phyloP scores from a whole-genome alignment of 2,797 vertebrate genomes.

The Xiphorhynchus erythropygius region DNA sequence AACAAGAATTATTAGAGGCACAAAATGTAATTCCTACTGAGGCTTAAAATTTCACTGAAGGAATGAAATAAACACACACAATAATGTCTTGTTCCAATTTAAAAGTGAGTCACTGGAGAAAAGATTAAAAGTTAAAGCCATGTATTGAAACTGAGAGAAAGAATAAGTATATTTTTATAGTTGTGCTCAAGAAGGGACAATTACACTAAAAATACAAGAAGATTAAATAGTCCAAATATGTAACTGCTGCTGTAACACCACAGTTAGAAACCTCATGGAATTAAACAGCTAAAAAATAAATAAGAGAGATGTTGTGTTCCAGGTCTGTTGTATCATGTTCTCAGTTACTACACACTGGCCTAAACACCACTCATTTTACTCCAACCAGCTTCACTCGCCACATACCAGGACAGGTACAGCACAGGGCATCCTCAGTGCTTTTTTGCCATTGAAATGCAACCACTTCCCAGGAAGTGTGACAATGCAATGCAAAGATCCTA shows the following conservation, averaged over 20 bases:
- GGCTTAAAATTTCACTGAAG: background rate
- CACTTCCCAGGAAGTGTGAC: background rate
- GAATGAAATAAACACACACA: background rate
- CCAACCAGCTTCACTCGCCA: background rate
- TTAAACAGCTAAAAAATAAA: background rate
- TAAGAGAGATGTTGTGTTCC: background rate
- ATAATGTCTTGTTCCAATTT: background rate
- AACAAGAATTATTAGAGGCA: background rate
- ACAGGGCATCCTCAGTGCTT: background rate
- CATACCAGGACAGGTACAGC: background rate
- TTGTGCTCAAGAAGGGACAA: background rate
- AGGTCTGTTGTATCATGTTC: background rate
- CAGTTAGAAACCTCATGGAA: background rate
- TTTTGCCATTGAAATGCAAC: background rate
- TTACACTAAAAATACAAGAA: background rate
- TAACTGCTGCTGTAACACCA: background rate
- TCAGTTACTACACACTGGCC: background rate
- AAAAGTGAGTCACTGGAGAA: background rate
- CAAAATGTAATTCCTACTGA: background rate
- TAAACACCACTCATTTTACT: background rate
- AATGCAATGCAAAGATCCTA: accelerated
- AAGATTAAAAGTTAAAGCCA: background rate
- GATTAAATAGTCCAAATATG: background rate
- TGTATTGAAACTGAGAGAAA: background rate
- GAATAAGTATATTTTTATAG: background rate